Evolutionary conservation across 2,888 invertebrate species (phyloP).

Genomic region (Eristalis intricaria): DNA sequence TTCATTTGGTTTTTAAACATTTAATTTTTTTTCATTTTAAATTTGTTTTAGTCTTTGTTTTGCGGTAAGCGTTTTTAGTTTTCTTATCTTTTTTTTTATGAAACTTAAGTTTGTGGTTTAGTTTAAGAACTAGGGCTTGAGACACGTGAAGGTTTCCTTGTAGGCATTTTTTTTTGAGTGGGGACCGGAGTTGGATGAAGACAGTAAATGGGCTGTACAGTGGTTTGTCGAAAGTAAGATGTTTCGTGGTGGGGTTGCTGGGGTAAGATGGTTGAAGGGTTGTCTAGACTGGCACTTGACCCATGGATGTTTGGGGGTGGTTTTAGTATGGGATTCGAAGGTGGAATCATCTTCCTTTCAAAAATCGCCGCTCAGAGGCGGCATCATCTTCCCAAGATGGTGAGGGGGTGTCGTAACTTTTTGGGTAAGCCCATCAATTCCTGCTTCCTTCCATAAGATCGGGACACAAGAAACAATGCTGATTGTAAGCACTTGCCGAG

Average conservation of each 20-base stretch:
- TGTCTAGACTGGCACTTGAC: neutral
- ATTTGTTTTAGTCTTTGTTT: conserved; percentile 77
- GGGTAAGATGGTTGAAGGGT: neutral
- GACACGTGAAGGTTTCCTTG: neutral
- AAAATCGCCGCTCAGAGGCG: too few relatives aligned
- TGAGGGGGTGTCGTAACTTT: too few relatives aligned
- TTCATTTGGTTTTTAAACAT: conserved; percentile 16
- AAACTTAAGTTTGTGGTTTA: conserved; percentile 16
- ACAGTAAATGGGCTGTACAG: neutral
- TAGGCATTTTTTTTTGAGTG: neutral
- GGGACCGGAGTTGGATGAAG: conserved; percentile 7
- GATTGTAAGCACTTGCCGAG: too few relatives aligned
- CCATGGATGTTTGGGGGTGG: too few relatives aligned
- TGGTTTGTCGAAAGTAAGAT: neutral
- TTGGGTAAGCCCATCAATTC: too few relatives aligned
- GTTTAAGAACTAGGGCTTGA: conserved; percentile 8
- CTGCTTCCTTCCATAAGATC: too few relatives aligned
- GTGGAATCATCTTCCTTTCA: neutral
- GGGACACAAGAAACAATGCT: too few relatives aligned
- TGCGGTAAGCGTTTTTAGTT: conserved; percentile 78
- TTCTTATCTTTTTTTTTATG: conserved; percentile 63
- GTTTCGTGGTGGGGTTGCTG: too few relatives aligned
- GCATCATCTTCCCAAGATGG: too few relatives aligned
- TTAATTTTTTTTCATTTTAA: conserved; percentile 35
- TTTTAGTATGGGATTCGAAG: too few relatives aligned